phyloP scores from a whole-genome alignment of 2,113 vertebrate genomes.

The Theristicus caerulescens region DNA sequence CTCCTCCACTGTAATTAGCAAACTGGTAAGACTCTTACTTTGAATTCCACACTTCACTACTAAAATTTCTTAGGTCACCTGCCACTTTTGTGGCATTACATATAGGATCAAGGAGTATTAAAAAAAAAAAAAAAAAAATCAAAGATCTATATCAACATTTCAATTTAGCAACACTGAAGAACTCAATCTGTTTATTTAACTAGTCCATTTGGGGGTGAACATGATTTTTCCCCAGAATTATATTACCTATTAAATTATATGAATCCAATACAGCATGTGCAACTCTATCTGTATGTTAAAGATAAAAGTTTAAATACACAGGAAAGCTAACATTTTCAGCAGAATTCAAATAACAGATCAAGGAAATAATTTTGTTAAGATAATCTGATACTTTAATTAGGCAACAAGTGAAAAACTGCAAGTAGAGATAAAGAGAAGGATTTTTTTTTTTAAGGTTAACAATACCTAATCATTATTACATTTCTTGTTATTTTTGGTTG shows the following conservation, averaged over 20 bases:
- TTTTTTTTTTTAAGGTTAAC: conserved; percentile 34
- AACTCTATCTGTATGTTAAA: conserved; percentile 53
- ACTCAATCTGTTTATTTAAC: conserved; percentile 55
- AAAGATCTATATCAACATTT: background rate
- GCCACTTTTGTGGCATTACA: conserved; percentile 33
- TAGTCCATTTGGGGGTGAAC: conserved; percentile 29
- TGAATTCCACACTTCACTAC: conserved; percentile 71
- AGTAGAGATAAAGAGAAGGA: conserved; percentile 51
- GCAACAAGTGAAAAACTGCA: conserved; percentile 47
- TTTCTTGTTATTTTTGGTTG: conserved; percentile 70
- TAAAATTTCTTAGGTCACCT: conserved; percentile 53
- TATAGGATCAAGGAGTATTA: background rate
- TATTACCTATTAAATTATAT: conserved; percentile 32
- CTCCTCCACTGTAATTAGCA: conserved; percentile 53
- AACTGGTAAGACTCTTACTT: conserved; percentile 26
- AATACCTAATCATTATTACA: conserved; percentile 50
- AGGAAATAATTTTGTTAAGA: conserved; percentile 70
- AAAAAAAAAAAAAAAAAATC: background rate
- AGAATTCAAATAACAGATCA: conserved; percentile 63
- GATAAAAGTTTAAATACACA: conserved; percentile 72
- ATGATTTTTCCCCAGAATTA: background rate
- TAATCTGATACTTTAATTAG: conserved; percentile 72
- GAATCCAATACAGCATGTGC: conserved; percentile 9
- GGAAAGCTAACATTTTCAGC: conserved; percentile 39
- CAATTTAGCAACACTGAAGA: background rate